Base-by-base conservation (phyloP, 2,113 vertebrate genomes). In the Nettapus auritus region DNA sequence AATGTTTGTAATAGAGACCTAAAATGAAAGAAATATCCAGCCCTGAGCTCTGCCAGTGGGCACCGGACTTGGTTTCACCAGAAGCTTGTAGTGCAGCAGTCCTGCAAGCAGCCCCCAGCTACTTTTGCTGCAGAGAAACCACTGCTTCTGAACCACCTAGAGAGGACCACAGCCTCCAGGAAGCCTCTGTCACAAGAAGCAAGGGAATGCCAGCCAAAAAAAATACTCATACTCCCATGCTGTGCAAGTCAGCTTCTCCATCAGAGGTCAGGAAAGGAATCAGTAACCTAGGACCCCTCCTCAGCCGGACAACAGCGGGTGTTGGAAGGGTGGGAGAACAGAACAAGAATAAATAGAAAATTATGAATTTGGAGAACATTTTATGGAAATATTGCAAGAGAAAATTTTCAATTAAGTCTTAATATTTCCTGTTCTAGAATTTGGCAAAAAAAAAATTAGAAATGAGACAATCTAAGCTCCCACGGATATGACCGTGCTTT, bases 181-280 rank as follows among this genome's bases (percentile, higher is more conserved):
- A 68, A 2, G 3, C 9, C 52, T 62, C 63, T 20, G 1, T 7
- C 26, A 18, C 21, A 59, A 46, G 0, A 1, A 19, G 15, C 8
- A 9, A 75, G 22, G n/a, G 52, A 75, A 94, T 59, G 5, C 64
- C 4, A 8, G 33, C 3, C 59, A 40, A 28, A 56, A 28, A 56
- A 20, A 55, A 23, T 69, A 31, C 26, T 36, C 6, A 2, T 33
- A 53, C 4, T 3, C 29, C 28, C 22, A 5, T 7, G 7, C 11
- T 2, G 1, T 28, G 29, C 8, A 48, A 48, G 46, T 48, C 46
- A 48, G 46, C 20, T 20, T 48, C 76, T 44, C 46, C 34, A 19
- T 7, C 3, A 12, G 4, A 38, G 19, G 6, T 73, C 36, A 81
- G 52, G 48, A 86, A 83, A 33, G 25, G 56, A 44, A 60, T 60